A percentile compares a stretch with the other conserved stretches of the same genome.
Conservation (phyloP, 2,888 invertebrate genomes). For the Eupithecia subumbrata region DNA sequence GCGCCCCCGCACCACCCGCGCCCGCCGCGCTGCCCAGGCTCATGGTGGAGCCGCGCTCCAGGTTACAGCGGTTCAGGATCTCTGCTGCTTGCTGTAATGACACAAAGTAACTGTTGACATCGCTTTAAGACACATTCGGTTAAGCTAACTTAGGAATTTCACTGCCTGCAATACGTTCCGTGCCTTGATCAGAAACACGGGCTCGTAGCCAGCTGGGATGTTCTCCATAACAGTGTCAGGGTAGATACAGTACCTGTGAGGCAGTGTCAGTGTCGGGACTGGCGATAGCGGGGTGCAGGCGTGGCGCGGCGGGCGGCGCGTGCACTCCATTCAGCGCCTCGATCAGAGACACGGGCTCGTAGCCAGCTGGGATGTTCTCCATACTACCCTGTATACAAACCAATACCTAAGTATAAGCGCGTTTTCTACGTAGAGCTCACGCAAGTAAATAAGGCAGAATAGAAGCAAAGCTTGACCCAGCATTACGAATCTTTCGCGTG, state of each 20-base stretch:
- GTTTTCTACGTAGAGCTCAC: not conserved
- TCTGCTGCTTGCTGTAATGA: conserved; percentile 84
- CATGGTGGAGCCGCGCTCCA: conserved; percentile 81
- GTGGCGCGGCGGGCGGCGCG: conserved; percentile 68
- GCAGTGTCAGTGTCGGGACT: conserved; percentile 86
- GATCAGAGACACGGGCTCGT: conserved; percentile 96
- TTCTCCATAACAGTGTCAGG: conserved; percentile 86
- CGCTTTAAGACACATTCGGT: conserved; percentile 41
- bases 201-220: conserved; percentile 96
- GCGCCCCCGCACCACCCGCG: conserved; percentile 48
- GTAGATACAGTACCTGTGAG: conserved; percentile 63
- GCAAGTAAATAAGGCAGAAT: not conserved
- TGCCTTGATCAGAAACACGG: conserved; percentile 97
- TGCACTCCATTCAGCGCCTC: conserved; percentile 98
- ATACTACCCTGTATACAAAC: conserved; percentile 84
- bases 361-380: conserved; percentile 95
- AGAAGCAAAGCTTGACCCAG: not conserved
- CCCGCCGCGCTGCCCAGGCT: conserved; percentile 69
- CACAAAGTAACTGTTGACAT: no score
- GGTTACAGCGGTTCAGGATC: conserved; percentile 85
- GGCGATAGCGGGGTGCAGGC: conserved; percentile 62
- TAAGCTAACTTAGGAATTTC: no score
- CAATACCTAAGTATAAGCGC: not conserved
- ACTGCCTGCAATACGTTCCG: conserved; percentile 92
- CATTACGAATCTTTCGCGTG: not conserved